Conservation (phyloP, 2,797 vertebrate species). For the Catostomus latipinnis region DNA sequence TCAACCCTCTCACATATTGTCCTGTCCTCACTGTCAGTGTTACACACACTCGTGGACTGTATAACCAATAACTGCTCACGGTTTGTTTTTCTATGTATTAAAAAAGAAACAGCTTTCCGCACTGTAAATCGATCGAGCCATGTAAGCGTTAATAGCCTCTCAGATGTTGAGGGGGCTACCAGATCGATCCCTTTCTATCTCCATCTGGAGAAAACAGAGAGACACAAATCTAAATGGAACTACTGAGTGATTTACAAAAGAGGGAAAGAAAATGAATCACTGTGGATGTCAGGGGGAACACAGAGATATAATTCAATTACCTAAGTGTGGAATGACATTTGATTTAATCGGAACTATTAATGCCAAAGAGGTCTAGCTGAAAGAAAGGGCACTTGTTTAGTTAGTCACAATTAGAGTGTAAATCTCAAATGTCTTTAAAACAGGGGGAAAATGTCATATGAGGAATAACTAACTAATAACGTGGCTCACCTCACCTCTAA, state of each 20-base stretch:
- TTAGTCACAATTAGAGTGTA: conserved; percentile 50
- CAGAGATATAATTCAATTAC: conserved; percentile 71
- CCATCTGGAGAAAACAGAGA: conserved; percentile 55
- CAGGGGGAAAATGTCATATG: conserved; percentile 53
- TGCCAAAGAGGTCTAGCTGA: conserved; percentile 58
- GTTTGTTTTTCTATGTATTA: conserved; percentile 47
- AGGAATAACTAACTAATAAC: conserved; percentile 59
- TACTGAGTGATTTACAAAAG: conserved; percentile 60
- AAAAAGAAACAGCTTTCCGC: conserved; percentile 44
- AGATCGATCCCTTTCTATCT: conserved; percentile 71
- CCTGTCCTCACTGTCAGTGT: conserved; percentile 9
- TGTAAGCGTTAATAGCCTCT: conserved; percentile 29
- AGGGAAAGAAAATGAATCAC: conserved; percentile 69
- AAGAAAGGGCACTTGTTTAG: conserved; percentile 48
- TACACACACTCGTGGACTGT: conserved; percentile 8
- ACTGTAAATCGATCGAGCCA: conserved; percentile 39
- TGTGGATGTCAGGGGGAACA: conserved; percentile 68
- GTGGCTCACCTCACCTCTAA: conserved; percentile 46
- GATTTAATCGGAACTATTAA: conserved; percentile 66
- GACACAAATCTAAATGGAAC: conserved; percentile 73
- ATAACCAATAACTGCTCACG: conserved; percentile 12
- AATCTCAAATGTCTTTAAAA: conserved; percentile 53
- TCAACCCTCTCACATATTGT: conserved; percentile 59
- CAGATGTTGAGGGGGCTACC: conserved; percentile 53
- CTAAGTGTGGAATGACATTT: conserved; percentile 70